A percentile compares a stretch with the other conserved stretches of the same genome.
phyloP scores from a whole-genome alignment of 2,113 vertebrate genomes.

The Syngnathoides biaculeatus region DNA sequence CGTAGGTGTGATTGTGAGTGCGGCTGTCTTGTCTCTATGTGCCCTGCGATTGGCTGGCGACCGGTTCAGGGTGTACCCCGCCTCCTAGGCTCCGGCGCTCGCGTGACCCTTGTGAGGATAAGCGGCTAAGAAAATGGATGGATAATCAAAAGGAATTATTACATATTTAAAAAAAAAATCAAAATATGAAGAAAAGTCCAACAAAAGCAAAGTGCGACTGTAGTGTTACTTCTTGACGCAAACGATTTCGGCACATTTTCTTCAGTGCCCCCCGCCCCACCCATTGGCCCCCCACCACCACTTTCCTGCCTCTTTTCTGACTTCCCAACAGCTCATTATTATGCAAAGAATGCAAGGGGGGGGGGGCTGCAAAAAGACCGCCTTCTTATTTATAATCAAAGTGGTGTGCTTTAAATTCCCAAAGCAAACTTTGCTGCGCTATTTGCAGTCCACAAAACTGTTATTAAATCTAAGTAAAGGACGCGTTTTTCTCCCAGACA shows the following conservation, averaged over 20 bases:
- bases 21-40: no score
- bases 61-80: no score
- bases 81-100: no score
- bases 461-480: not conserved
- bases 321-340: conserved; percentile 51
- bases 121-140: no score
- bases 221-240: not conserved
- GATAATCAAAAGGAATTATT: no score
- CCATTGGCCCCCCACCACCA: conserved; percentile 37
- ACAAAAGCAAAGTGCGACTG: not conserved
- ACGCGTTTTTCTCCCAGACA: not conserved
- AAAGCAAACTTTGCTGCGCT: not conserved
- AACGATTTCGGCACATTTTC: not conserved
- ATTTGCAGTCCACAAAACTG: not conserved
- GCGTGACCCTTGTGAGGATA: no score
- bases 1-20: no score
- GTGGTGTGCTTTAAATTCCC: not conserved
- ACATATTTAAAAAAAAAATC: no score
- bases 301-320: conserved; percentile 12
- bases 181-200: no score
- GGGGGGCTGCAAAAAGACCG: conserved; percentile 23
- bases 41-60: no score
- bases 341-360: conserved; percentile 54
- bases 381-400: conserved; percentile 5
- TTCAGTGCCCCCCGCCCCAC: conserved; percentile 48